phyloP scores from a whole-genome alignment of 2,113 vertebrate species.

The Psittacula cyanocephala region DNA sequence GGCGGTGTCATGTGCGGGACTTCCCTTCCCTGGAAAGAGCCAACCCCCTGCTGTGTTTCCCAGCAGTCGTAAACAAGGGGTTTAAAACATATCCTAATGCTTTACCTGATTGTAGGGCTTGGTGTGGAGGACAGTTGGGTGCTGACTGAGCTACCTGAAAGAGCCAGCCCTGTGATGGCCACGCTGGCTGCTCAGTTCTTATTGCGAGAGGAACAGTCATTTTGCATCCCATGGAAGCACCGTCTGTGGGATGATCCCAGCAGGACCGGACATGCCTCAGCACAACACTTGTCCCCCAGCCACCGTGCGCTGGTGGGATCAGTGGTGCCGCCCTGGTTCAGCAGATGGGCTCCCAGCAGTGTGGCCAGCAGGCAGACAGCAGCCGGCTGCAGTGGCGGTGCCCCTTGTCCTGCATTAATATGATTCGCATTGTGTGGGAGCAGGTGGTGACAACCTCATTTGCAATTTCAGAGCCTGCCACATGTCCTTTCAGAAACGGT shows the following conservation, averaged over 20 bases:
- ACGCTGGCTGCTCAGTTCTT: background rate
- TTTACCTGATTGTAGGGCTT: background rate
- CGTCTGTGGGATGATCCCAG: background rate
- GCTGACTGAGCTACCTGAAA: background rate
- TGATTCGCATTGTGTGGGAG: background rate
- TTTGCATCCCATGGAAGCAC: background rate
- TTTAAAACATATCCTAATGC: background rate
- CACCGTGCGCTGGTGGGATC: accelerated
- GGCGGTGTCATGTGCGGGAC: accelerated
- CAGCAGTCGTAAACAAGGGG: accelerated
- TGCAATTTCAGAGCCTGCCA: conserved; percentile 36
- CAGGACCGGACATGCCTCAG: accelerated
- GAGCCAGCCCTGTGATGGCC: background rate
- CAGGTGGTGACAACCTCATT: conserved; percentile 34
- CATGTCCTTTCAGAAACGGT: background rate
- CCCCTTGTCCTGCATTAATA: conserved; percentile 1
- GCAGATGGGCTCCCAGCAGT: accelerated
- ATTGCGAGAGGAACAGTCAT: accelerated
- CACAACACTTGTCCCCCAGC: accelerated
- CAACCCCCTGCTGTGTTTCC: accelerated
- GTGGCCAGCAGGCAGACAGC: background rate
- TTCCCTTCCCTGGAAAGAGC: background rate
- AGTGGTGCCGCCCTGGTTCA: accelerated
- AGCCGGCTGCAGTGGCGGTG: background rate
- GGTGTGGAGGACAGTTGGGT: background rate